Conservation (phyloP, 92 coral and sea anemone genomes). For the Hydrozoanthus gracilis region DNA sequence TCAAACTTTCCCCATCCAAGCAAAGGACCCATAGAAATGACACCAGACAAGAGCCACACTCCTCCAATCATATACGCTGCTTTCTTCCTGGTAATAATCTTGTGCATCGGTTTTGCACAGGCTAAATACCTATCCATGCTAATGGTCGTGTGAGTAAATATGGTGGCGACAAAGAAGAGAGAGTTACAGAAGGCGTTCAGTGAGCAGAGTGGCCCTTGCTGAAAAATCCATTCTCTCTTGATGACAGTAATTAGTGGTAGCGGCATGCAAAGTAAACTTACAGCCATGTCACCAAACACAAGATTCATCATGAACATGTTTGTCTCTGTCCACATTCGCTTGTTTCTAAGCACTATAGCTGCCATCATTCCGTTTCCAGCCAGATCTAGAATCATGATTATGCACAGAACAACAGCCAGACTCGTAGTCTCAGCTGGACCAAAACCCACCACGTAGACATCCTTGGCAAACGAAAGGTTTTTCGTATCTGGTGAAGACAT, state of each 20-base stretch:
- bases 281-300: constrained; percentile 81
- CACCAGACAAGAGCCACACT: constrained; percentile 71
- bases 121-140: constrained; percentile 84
- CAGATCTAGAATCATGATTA: constrained; percentile 67
- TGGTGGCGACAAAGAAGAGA: constrained; percentile 76
- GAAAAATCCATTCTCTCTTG: constrained; percentile 62
- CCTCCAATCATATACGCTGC: constrained; percentile 65
- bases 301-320: constrained; percentile 84
- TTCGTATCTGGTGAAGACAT: neutral
- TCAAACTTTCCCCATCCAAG: constrained; percentile 85
- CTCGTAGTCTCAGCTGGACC: constrained; percentile 64
- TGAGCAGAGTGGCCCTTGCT: constrained; percentile 67
- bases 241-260: constrained; percentile 74
- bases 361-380: constrained; percentile 71
- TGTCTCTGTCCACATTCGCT: constrained; percentile 86
- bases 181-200: constrained; percentile 77
- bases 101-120: constrained; percentile 83
- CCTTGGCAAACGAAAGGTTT: neutral
- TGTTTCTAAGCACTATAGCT: constrained; percentile 71
- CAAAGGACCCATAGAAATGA: constrained; percentile 77
- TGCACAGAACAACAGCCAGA: constrained; percentile 60
- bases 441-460: constrained; percentile 46
- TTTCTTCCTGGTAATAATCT: constrained; percentile 75
- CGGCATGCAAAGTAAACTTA: constrained; percentile 75
- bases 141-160: constrained; percentile 83